Evolutionary conservation across 2,888 invertebrate genomes (phyloP).

Genomic region (Eretmocerus hayati): DNA sequence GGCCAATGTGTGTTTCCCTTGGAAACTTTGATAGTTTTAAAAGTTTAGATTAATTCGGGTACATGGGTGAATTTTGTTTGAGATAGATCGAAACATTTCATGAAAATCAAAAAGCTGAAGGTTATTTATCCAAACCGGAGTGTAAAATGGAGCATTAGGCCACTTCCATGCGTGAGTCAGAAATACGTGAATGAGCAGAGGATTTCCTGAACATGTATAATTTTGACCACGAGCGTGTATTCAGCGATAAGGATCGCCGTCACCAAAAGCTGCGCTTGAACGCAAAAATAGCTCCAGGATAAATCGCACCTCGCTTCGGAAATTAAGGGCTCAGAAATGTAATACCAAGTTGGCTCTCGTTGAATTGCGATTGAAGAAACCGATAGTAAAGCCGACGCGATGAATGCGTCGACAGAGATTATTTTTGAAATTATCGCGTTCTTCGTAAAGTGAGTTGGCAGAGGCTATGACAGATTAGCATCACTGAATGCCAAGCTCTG

Average conservation of each 20-base stretch:
- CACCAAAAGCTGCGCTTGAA: background rate
- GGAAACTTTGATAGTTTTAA: no score
- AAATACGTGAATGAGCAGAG: no score
- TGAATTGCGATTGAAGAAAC: constrained; percentile 5
- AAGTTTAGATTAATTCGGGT: no score
- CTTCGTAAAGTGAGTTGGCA: background rate
- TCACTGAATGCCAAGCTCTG: background rate
- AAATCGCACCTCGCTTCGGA: constrained; percentile 10
- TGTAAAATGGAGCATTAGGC: no score
- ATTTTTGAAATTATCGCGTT: constrained; percentile 14
- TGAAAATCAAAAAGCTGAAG: no score
- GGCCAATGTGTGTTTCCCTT: no score
- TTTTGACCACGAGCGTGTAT: constrained; percentile 14
- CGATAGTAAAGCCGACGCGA: constrained; percentile 1
- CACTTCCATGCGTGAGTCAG: no score
- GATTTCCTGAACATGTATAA: no score
- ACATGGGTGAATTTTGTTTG: no score
- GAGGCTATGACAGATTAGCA: background rate
- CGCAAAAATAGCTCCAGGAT: constrained; percentile 15
- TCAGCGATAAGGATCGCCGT: constrained; percentile 10
- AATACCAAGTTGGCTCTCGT: constrained; percentile 7
- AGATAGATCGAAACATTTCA: no score
- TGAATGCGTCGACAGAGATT: constrained; percentile 4
- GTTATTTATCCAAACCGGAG: no score
- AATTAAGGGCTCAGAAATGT: background rate